Conservation (phyloP, 2,888 invertebrate species). For the Augochlorella aurata region DNA sequence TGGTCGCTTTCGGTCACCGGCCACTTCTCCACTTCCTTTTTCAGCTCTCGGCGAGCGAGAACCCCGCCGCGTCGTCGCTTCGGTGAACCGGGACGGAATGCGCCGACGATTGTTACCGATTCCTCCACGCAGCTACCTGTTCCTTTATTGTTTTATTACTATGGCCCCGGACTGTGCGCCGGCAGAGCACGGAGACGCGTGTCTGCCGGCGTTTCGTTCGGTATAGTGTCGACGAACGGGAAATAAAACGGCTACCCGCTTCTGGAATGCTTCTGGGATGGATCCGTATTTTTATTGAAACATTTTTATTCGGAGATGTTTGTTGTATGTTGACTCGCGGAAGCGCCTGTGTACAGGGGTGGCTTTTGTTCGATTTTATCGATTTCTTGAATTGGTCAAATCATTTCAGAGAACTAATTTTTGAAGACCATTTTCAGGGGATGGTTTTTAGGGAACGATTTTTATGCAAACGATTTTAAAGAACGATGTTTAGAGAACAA, state of each 20-base stretch:
- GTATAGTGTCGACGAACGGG: neutral
- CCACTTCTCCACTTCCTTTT: neutral
- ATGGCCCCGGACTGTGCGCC: neutral
- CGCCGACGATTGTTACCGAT: neutral
- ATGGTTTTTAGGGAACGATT: too few relatives aligned
- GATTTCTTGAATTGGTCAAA: too few relatives aligned
- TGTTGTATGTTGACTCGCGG: too few relatives aligned
- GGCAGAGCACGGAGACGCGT: neutral
- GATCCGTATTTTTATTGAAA: neutral
- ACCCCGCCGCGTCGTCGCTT: neutral
- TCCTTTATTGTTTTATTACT: neutral
- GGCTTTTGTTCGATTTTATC: too few relatives aligned
- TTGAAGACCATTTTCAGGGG: too few relatives aligned
- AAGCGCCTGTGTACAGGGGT: too few relatives aligned
- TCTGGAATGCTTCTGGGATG: neutral
- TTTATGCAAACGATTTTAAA: too few relatives aligned
- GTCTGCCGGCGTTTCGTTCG: neutral
- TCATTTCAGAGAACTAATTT: too few relatives aligned
- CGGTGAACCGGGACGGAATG: neutral
- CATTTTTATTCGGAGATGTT: neutral
- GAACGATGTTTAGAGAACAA: too few relatives aligned
- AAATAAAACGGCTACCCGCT: neutral
- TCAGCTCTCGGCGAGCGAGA: constrained; percentile 4
- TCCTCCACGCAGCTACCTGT: neutral
- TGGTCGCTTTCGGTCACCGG: constrained; percentile 31